Evolutionary conservation across 2,888 invertebrate species (phyloP).

Genomic region (Xestia rhomboidea): DNA sequence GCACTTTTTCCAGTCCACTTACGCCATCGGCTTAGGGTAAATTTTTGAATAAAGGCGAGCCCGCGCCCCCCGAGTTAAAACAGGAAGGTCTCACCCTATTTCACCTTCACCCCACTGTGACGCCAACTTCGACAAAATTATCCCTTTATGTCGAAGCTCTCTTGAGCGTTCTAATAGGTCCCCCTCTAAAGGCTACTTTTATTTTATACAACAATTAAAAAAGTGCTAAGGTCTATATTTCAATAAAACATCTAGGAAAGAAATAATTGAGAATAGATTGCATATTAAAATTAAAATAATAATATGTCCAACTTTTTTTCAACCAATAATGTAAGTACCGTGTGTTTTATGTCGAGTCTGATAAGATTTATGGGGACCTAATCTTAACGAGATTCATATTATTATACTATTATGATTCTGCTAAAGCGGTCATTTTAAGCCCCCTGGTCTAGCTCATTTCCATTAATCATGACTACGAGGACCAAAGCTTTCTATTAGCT

Average conservation of each 20-base stretch:
- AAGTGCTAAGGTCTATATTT: not conserved
- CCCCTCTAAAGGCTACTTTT: constrained; percentile 2
- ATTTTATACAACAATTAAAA: constrained; percentile 15
- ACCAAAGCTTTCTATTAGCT: not conserved
- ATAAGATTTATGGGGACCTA: no score
- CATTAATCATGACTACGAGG: not conserved
- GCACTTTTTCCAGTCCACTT: constrained; percentile 74
- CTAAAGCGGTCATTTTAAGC: no score
- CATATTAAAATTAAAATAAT: no score
- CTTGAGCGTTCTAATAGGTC: constrained; percentile 15
- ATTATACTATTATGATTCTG: no score
- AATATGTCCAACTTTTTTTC: no score
- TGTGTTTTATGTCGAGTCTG: no score
- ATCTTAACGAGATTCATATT: not conserved
- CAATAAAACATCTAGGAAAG: not conserved
- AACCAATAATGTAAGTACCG: no score
- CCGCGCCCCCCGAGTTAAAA: constrained; percentile 67
- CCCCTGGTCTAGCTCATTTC: not conserved
- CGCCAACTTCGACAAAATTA: constrained; percentile 42
- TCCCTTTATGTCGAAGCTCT: constrained; percentile 25
- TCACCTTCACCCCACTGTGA: constrained; percentile 29
- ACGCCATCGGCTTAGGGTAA: constrained; percentile 68
- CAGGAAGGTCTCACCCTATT: constrained; percentile 48
- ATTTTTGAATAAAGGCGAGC: constrained; percentile 69
- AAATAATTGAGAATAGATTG: not conserved